Percentiles rank a stretch among this genome's conserved stretches.
Conservation (phyloP, 2,797 vertebrate genomes). For the Tokudaia muenninki region DNA sequence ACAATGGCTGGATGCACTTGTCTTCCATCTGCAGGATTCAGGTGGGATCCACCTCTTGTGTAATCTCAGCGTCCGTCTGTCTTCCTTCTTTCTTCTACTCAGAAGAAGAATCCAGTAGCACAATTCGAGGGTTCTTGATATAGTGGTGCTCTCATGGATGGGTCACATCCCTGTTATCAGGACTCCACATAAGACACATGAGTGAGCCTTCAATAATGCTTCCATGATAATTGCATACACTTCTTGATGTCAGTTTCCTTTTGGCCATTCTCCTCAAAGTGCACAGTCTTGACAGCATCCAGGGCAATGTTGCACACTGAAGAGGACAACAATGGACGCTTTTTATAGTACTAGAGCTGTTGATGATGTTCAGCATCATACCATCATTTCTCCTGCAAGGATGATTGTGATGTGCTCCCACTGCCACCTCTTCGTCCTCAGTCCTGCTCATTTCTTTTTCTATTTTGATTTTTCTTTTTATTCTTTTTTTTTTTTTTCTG, state of each 20-base stretch:
- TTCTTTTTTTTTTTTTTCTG: not conserved
- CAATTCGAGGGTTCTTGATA: conserved; percentile 91
- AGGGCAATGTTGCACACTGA: conserved; percentile 95
- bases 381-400: conserved; percentile 87
- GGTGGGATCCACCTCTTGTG: conserved; percentile 96
- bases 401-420: conserved; percentile 97
- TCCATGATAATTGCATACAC: conserved; percentile 92
- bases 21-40: conserved; percentile 98
- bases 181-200: conserved; percentile 93
- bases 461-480: not conserved
- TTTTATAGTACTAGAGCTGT: conserved; percentile 96
- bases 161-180: conserved; percentile 98
- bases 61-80: conserved; percentile 98
- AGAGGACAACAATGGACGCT: conserved; percentile 93
- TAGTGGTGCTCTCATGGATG: conserved; percentile 93
- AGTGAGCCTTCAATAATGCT: conserved; percentile 93
- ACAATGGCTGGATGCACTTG: conserved; percentile 97
- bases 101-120: conserved; percentile 95
- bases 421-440: conserved; percentile 97
- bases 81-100: conserved; percentile 99
- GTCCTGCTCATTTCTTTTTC: conserved; percentile 95
- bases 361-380: conserved; percentile 95
- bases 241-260: conserved; percentile 98
- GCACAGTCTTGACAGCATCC: conserved; percentile 94
- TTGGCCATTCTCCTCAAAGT: conserved; percentile 94